Evolutionary conservation across 2,888 invertebrate species (phyloP), one percentile per base, ranked within the genome.

Genomic region (Luperina nickerlii): DNA sequence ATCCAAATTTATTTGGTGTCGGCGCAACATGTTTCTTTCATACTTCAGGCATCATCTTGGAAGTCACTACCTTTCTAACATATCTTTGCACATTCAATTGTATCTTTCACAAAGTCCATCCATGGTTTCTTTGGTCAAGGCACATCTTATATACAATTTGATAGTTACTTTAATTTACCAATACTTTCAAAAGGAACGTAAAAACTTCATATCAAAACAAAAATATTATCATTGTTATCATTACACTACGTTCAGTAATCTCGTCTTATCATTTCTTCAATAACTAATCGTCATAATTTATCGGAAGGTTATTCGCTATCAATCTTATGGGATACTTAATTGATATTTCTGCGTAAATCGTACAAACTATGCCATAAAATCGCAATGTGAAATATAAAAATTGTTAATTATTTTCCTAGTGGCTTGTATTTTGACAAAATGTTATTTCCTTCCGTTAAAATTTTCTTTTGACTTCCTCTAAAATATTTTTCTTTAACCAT

Each of bases 261-360:
- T 81, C 42, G 20, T 54, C 54, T 74, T 79, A 84, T 80, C 86
- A 83, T 42, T 81, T 69, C 42, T 74, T 77, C 71, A 86, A 76
- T 78, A 74, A 73, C 32, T 74, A 74, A 75, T 74, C 71, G 80
- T 86, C 76, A 79, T 79, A 74, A 76, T 80, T 86, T 88, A 83
- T 88, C 83, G 54, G 3, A 42, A 67, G 78, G 86, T 87, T 74
- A 82, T 78, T 78, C 8, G 38, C 70, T 84, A 89, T 85, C 87
- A 79, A 69, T 80, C 68, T 78, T 74, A 74, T 65, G 71, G 78
- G 65, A 83, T 82, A 89, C 78, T 81, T 83, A 84, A 88, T 78
- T 71, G 68, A 83, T 80, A 80, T 70, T 67, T 83, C 76, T 76
- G 24, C 18, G 79, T 73, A 87, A 79, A 79, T 57, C 32, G 45